Evolutionary conservation across 2,797 vertebrate genomes (phyloP), one percentile per base, ranked within the genome.

Genomic region (Xenentodon cancila): DNA sequence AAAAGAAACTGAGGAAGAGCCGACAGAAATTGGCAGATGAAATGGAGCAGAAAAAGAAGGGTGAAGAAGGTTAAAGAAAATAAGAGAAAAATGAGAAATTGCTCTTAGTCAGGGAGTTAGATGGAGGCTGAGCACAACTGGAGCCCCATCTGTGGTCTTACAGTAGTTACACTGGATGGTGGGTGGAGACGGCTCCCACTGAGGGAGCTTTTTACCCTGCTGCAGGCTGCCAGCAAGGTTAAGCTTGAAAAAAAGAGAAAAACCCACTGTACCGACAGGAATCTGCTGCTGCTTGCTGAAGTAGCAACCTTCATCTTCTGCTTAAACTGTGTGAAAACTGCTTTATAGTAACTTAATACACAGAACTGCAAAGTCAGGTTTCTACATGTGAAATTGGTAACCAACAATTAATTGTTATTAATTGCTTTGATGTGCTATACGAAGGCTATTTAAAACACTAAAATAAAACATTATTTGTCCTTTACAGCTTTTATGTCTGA

Each of bases 81-180:
- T 22, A 48, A 59, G 20, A 55, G 49, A 0, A 9, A 21, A 52
- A 34, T 18, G 52, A 68, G 8, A 60, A 75, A 70, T 12, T 57
- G 61, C 37, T 54, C 53, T 64, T 52, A 43, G 40, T 13, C 60
- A 56, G 53, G 54, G 40, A 27, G 58, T 8, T 44, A 43, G 53
- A 56, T 53, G 62, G 69, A 43, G 66, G 46, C 59, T 3, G 73
- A 59, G 58, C 68, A 62, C 80, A 80, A 82, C 84, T 79, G 76
- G 84, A 77, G 46, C 6, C 34, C 60, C 53, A 32, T 22, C 60
- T 75, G 54, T 53, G 56, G 65, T 76, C 69, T 79, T 52, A 46
- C 72, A 70, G 20, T 50, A 75, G 67, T 67, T 77, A 61, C 59
- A 64, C 44, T 62, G 54, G 59, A 82, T 68, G 77, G 81, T 15